phyloP scores from a whole-genome alignment of 2,113 vertebrate species.

The Campylomormyrus numenius region DNA sequence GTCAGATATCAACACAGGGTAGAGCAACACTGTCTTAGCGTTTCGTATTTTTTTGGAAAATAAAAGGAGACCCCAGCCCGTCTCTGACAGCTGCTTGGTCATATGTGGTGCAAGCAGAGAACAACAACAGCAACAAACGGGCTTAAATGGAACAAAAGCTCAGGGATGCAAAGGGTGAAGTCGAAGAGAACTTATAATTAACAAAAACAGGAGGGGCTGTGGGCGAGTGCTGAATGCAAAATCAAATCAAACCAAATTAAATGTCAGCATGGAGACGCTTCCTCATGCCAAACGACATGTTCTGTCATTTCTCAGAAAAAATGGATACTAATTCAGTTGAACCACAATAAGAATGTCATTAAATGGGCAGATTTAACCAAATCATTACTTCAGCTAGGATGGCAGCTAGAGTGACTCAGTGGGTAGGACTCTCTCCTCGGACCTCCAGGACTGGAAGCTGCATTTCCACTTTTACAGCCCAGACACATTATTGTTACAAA shows the following conservation, averaged over 20 bases:
- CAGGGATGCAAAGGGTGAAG: background rate
- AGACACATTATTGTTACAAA: background rate
- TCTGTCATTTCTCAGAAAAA: background rate
- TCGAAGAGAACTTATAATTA: background rate
- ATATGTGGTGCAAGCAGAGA: background rate
- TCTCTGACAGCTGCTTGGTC: background rate
- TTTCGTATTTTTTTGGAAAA: background rate
- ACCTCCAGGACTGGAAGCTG: background rate
- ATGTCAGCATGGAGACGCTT: background rate
- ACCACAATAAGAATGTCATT: background rate
- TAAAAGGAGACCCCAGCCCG: background rate
- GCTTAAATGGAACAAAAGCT: background rate
- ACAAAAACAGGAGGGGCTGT: background rate
- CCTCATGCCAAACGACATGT: background rate
- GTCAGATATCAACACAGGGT: background rate
- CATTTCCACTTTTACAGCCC: background rate
- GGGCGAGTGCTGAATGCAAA: background rate
- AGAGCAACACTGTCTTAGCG: background rate
- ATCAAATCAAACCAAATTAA: slow-evolving; percentile 4
- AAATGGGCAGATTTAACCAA: background rate
- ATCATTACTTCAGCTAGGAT: background rate
- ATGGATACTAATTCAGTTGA: background rate
- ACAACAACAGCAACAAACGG: background rate
- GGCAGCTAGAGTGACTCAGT: background rate
- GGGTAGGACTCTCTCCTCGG: background rate